Conservation (phyloP, 2,888 invertebrate species). For the Dicycla oo region DNA sequence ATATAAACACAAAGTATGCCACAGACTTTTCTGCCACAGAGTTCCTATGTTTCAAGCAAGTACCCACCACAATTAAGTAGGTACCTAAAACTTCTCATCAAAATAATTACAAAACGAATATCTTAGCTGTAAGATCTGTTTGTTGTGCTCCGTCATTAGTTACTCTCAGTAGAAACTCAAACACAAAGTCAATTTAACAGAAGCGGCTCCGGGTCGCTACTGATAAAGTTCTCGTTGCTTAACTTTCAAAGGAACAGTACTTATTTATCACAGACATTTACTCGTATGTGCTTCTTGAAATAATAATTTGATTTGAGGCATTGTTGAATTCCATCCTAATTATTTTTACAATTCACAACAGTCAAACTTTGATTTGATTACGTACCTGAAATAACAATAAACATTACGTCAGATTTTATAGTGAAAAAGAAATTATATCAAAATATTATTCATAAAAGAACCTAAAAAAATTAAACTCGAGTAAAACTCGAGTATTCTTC, state of each 20-base stretch:
- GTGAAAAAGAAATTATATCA: no score
- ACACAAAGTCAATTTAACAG: slow-evolving; percentile 31
- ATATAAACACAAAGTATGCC: neutral
- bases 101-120: neutral
- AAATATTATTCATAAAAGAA: no score
- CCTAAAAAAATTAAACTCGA: no score
- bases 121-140: neutral
- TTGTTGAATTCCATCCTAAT: neutral
- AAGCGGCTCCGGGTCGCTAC: neutral
- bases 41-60: neutral
- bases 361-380: no score
- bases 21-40: no score
- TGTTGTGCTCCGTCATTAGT: slow-evolving; percentile 23
- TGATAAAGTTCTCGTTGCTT: slow-evolving; percentile 10
- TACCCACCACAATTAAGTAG: neutral
- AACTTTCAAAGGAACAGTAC: slow-evolving; percentile 23
- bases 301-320: neutral
- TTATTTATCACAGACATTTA: slow-evolving; percentile 10
- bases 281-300: slow-evolving; percentile 13
- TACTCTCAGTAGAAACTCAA: slow-evolving; percentile 6
- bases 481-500: no score
- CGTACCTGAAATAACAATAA: no score
- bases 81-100: neutral
- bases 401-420: no score
- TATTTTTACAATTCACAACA: neutral